Conservation (phyloP, 2,797 vertebrate species). For the Cossypha heuglini region DNA sequence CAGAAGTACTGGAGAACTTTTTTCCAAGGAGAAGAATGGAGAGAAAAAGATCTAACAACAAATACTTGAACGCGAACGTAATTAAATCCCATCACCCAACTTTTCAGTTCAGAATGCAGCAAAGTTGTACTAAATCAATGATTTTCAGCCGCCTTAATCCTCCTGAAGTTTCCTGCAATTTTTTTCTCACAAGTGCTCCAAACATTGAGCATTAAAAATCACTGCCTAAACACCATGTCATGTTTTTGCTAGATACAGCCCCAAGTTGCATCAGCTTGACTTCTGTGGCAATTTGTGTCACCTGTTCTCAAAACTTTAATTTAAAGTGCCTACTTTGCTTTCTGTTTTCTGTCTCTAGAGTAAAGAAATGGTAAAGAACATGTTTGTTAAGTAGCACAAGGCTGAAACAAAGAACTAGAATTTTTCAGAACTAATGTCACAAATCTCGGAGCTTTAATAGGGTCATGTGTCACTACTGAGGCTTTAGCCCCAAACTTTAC, state of each 20-base stretch:
- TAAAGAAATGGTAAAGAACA: neutral
- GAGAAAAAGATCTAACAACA: neutral
- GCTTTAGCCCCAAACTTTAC: neutral
- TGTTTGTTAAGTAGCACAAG: neutral
- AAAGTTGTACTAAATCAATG: neutral
- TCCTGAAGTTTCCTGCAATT: neutral
- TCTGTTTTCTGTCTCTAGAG: neutral
- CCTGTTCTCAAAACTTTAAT: neutral
- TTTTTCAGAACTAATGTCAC: neutral
- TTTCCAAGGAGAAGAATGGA: neutral
- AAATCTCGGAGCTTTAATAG: neutral
- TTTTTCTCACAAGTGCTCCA: neutral
- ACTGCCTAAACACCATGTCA: neutral
- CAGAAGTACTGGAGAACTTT: neutral
- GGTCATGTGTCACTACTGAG: rapidly evolving
- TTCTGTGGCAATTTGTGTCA: neutral
- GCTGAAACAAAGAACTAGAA: neutral
- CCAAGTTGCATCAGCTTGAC: neutral
- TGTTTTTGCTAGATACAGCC: neutral
- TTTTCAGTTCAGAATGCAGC: neutral
- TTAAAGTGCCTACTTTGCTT: neutral
- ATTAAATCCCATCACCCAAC: neutral
- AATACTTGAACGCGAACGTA: neutral
- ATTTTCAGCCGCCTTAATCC: neutral
- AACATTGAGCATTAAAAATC: neutral